Evolutionary conservation across 2,797 vertebrate species (phyloP), one percentile per base, ranked within the genome.

Genomic region (Chelon labrosus): DNA sequence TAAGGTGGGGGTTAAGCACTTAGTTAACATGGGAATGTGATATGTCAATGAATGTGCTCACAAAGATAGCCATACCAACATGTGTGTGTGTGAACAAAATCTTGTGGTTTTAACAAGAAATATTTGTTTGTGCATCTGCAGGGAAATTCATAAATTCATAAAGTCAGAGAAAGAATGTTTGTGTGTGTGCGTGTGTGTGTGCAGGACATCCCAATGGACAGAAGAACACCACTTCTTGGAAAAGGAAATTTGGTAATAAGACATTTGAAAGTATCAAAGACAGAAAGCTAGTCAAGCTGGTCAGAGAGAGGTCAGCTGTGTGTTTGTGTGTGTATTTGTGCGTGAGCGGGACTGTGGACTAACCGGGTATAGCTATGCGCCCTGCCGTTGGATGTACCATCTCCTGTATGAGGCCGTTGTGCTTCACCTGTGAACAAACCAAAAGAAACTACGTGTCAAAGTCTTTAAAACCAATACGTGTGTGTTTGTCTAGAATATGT

Each of bases 331-430:
- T 59, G 74, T 66, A 60, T 59, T 72, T 58, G 62, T 22, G 75
- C 54, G 65, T 50, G 65, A 64, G 69, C 44, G 52, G 65, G 74
- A 51, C 65, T 53, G 56, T 9, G 31, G 2, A 9, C 80, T 80
- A 4, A 92, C 90, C 90, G 0, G 88, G 78, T 7, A 92, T 81
- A 44, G 66, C 0, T 65, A 92, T 80, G 27, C 3, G 46, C 84
- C 91, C 91, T 20, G 88, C 84, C 20, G 88, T 89, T 1, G 78
- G 89, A 70, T 92, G 91, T 6, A 73, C 44, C 88, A 92, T 90
- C 59, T 91, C 78, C 74, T 87, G 86, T 1, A 91, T 87, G 25
- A 92, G 89, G 0, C 53, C 50, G 42, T 91, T 92, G 80, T 92
- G 86, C 71, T 89, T 90, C 60, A 92, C 91, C 91, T 92, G 83